Evolutionary conservation across 2,888 invertebrate genomes (phyloP).

Genomic region (Drosophila histrio): DNA sequence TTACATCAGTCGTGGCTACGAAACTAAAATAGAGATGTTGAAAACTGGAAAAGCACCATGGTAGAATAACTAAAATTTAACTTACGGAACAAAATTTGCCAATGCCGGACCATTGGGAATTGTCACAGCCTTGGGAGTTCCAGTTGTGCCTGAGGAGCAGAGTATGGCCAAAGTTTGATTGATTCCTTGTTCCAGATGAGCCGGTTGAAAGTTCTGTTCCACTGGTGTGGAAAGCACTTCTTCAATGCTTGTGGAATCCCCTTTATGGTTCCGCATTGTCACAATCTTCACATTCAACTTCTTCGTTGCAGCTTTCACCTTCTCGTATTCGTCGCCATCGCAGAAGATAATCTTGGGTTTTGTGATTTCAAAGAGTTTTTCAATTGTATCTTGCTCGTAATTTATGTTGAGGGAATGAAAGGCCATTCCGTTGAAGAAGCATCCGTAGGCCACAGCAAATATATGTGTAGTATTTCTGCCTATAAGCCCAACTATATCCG

Average conservation of each 20-base stretch:
- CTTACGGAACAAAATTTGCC: not conserved
- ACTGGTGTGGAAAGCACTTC: slow-evolving; percentile 8
- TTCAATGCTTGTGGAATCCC: not conserved
- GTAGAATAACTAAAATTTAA: not conserved
- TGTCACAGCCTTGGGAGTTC: slow-evolving; percentile 63
- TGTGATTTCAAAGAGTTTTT: slow-evolving; percentile 34
- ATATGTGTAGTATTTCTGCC: slow-evolving; percentile 57
- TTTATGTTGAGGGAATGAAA: slow-evolving; percentile 42
- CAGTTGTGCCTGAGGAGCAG: slow-evolving; percentile 75
- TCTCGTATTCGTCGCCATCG: slow-evolving; percentile 28
- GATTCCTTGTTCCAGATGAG: slow-evolving; percentile 46
- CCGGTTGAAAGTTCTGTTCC: slow-evolving; percentile 24
- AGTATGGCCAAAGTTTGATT: slow-evolving; percentile 67
- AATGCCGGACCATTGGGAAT: slow-evolving; percentile 12
- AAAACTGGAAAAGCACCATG: not conserved
- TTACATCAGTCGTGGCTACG: not conserved
- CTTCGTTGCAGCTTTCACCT: slow-evolving; percentile 13
- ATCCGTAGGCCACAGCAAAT: slow-evolving; percentile 49
- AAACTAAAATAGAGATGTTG: not conserved
- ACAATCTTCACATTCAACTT: slow-evolving; percentile 11
- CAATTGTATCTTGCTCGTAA: slow-evolving; percentile 25
- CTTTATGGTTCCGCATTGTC: slow-evolving; percentile 18
- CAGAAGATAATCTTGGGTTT: slow-evolving; percentile 47
- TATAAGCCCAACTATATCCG: slow-evolving; percentile 58
- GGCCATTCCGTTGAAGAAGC: slow-evolving; percentile 50